Evolutionary conservation across 1,140 invertebrate species (phyloP).

Genomic region (Tetragonula clypearis): DNA sequence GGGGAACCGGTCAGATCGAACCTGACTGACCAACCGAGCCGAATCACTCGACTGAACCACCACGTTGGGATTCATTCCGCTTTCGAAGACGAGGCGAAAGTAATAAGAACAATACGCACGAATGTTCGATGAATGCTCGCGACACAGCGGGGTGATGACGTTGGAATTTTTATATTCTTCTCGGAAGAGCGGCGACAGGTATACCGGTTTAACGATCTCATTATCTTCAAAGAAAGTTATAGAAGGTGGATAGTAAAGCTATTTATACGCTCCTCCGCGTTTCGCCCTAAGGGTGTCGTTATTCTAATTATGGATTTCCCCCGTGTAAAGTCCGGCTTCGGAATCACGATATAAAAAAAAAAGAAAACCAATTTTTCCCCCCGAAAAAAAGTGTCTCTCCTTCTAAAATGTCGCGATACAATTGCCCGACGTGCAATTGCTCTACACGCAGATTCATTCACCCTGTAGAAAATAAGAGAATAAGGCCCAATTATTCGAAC

Average conservation of each 20-base stretch:
- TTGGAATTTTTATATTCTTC: not conserved
- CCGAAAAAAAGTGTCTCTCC: not conserved
- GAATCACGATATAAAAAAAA: not conserved
- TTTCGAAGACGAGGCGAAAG: not conserved
- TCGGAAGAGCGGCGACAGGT: not conserved
- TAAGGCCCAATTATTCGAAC: not conserved
- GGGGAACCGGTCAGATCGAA: not conserved
- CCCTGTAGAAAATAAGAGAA: not conserved
- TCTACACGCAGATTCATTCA: not conserved
- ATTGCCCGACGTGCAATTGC: not conserved
- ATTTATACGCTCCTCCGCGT: slow-evolving; percentile 21
- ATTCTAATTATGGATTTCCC: slow-evolving; percentile 25
- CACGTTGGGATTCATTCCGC: not conserved
- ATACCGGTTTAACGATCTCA: slow-evolving; percentile 10
- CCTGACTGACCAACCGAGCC: not conserved
- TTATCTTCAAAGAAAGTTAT: slow-evolving; percentile 32
- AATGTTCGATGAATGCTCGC: not conserved
- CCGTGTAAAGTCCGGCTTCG: not conserved
- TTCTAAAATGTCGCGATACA: not conserved
- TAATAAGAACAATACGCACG: not conserved
- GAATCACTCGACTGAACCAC: not conserved
- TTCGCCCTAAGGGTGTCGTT: slow-evolving; percentile 26
- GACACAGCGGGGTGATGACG: too few species aligned
- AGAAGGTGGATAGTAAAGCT: slow-evolving; percentile 30
- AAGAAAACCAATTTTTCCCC: not conserved